These are phyloP conservation scores for Nycticebus coucang DNA, from an alignment of 2,113 vertebrate genomes.

Conservation along the genomic window DNA sequence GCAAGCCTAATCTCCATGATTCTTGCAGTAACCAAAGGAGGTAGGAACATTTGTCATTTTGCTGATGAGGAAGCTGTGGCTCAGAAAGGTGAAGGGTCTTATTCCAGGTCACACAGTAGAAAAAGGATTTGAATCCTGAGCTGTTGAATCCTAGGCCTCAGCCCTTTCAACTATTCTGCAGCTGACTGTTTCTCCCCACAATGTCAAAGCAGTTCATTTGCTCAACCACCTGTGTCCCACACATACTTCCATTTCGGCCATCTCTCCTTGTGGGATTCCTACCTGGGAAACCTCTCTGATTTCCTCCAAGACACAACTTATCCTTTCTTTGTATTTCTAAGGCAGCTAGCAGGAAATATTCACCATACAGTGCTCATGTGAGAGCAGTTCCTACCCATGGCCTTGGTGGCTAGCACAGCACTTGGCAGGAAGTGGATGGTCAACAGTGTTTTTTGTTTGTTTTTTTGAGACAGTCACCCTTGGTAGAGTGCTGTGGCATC, in stretches of 20 bases:
- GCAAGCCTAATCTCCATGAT: not conserved
- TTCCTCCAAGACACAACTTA: not conserved
- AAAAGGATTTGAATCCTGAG: not conserved
- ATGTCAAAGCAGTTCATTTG: not conserved
- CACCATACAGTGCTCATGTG: not conserved
- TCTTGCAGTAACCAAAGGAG: not conserved
- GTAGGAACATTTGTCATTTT: not conserved
- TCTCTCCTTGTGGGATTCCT: not conserved
- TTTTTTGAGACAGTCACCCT: no score
- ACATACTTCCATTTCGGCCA: not conserved
- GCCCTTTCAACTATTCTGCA: not conserved
- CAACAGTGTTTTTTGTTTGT: no score
- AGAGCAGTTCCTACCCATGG: not conserved
- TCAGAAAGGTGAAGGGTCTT: not conserved
- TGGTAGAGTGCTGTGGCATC: no score
- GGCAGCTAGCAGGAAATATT: not conserved
- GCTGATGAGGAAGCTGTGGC: not conserved
- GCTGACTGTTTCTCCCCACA: not conserved
- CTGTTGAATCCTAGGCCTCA: not conserved
- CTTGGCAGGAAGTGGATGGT: not conserved
- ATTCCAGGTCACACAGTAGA: not conserved
- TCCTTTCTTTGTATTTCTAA: not conserved
- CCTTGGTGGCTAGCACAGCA: not conserved
- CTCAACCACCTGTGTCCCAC: not conserved
- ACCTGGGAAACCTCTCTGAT: not conserved